These are phyloP conservation scores for Crocidura indochinensis DNA, from an alignment of 2,797 vertebrate genomes.

Conservation along the genomic window DNA sequence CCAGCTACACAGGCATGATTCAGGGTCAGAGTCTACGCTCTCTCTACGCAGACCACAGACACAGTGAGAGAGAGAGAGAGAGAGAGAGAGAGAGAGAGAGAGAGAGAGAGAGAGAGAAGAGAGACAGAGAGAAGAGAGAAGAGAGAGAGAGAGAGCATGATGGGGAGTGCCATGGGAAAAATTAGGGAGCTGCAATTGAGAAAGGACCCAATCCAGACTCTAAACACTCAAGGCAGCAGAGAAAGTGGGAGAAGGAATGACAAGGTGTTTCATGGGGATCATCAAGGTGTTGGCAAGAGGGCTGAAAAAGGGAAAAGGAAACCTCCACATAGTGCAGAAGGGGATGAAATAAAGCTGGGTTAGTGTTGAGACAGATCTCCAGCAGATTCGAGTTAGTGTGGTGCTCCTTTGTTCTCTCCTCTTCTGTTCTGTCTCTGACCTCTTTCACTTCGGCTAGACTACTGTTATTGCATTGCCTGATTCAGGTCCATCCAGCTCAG, in stretches of 20 bases:
- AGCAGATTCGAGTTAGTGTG: neutral
- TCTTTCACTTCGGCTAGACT: neutral
- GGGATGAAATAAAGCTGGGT: neutral
- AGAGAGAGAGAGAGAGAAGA: neutral
- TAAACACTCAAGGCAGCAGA: neutral
- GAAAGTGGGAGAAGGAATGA: neutral
- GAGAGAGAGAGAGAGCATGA: no score
- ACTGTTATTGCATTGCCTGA: neutral
- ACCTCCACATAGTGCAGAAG: constrained; percentile 15
- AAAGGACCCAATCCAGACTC: neutral
- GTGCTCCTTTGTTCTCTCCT: neutral
- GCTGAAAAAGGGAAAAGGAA: neutral
- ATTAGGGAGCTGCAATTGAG: constrained; percentile 11
- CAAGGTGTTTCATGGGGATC: no score
- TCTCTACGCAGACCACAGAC: constrained; percentile 67
- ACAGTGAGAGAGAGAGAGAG: neutral
- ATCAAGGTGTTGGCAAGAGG: no score
- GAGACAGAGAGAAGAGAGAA: no score
- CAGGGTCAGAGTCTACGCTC: constrained; percentile 75
- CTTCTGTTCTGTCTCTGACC: neutral
- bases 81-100: neutral
- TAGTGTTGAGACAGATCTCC: neutral
- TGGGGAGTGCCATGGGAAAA: constrained; percentile 29
- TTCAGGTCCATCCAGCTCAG: neutral
- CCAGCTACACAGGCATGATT: constrained; percentile 36